Base-by-base conservation (phyloP, 2,888 invertebrate genomes). In the Atherix ibis region DNA sequence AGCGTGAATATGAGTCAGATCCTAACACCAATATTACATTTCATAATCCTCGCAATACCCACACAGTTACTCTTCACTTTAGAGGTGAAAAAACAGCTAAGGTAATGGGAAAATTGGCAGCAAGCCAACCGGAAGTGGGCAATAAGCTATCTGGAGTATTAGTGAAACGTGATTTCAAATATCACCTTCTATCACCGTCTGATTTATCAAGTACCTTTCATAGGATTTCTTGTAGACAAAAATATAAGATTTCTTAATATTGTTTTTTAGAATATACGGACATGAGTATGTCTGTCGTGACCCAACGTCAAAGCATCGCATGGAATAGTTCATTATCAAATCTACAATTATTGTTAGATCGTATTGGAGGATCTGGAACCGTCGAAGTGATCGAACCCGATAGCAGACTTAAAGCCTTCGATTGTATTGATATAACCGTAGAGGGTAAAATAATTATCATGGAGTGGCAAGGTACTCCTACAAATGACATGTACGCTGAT, bases 401-500 rank as follows among this genome's bases (percentile, higher is more conserved):
- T 42, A 75, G 76, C 40, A 73, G 75, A 40, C 68, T 91, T 56
- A 66, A 75, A 9, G 79, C 89, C 5, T 94, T 92, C 61, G 75
- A 76, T 46, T 76, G 77, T 43, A 67, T 97, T 27, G 87, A 84
- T 43, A 71, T 95, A 24, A 71, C 71, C 0, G 66, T 89, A 12
- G 88, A 91, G 44, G 74, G 75, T 24, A 77, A 77, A 56, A 72
- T 87, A 44, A 79, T 91, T 18, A 76, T 83, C 1, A 68, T 97
- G 38, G 92, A 94, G 72, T 98, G 97, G 97, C 68, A 77, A 28
- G 89, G 94, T 5, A 85, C 82, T 52, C 94, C 97, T 1, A 81
- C 94, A 29, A 82, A 89, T 52, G 97, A 98, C 62, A 95, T 97
- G 91, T 97, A 82, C 62, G 95, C 97, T 18, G 97, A 98, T 65